Evolutionary conservation across 2,113 vertebrate species (phyloP), one percentile per base, ranked within the genome.

Genomic region (Aptenodytes forsteri): DNA sequence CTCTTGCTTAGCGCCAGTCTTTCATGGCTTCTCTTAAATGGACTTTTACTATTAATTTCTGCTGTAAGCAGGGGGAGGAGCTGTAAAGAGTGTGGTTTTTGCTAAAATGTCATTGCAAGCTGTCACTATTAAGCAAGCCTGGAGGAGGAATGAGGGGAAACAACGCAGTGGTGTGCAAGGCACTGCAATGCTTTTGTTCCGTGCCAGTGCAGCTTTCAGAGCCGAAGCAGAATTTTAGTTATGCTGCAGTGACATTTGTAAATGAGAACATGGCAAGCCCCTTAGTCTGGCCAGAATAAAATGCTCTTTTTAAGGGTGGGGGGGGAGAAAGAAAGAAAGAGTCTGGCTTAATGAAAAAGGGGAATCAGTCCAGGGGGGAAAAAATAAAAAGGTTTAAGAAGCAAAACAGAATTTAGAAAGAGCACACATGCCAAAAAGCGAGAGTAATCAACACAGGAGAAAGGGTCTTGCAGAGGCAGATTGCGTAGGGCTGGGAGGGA

Each of bases 171-270:
- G 78, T 87, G 75, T 96, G 80, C 34, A 22, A 92, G 78, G 79
- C 86, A 80, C 92, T 94, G 94, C 89, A 26, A 34, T 4, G 90
- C 81, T 88, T 97, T 97, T 97, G 75, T 95, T 95, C 50, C 21
- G 87, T 90, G 95, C 89, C 93, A 94, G 81, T 17, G 1, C 83
- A 83, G 93, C 76, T 82, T 91, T 94, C 75, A 25, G 81, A 46
- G 79, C 61, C 4, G 36, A 40, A 83, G 69, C 89, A 34, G 93
- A 44, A 61, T 80, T 76, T 62, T 66, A 87, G 92, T 89, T 88
- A 29, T 46, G 87, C 90, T 83, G 91, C 89, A 36, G 70, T 96
- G 96, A 96, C 94, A 97, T 97, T 98, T 96, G 91, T 77, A 96
- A 97, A 85, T 73, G 92, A 97, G 85, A 97, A 67, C 71, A 90